Percentiles rank a stretch among this genome's conserved stretches.
phyloP scores from a whole-genome alignment of 2,797 vertebrate genomes.

The Cuniculus paca region DNA sequence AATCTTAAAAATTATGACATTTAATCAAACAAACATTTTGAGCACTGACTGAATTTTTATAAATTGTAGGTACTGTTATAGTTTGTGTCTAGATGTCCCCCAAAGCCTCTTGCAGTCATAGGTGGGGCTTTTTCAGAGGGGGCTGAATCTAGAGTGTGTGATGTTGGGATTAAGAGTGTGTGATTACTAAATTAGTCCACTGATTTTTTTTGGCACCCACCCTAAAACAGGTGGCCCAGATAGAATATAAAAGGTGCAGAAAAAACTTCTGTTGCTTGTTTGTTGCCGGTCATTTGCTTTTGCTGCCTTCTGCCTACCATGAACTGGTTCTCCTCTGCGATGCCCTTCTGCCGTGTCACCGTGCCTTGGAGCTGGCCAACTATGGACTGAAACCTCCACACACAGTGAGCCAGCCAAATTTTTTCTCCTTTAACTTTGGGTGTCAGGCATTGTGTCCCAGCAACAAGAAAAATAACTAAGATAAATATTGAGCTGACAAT shows the following conservation, averaged over 20 bases:
- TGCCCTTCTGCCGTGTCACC: background rate
- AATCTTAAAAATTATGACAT: background rate
- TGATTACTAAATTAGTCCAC: background rate
- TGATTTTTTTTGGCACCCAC: background rate
- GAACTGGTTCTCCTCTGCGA: background rate
- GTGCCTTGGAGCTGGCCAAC: background rate
- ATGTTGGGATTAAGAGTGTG: background rate
- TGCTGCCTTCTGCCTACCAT: background rate
- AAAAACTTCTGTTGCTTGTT: background rate
- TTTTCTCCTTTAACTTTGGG: background rate
- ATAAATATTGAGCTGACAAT: background rate
- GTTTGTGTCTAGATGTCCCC: background rate
- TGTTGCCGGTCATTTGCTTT: background rate
- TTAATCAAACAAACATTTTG: conserved; percentile 34
- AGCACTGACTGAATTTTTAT: conserved; percentile 30
- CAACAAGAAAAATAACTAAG: background rate
- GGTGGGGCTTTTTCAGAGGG: background rate
- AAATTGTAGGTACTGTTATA: background rate
- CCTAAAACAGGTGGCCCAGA: background rate
- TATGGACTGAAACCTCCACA: background rate
- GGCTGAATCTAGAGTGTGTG: background rate
- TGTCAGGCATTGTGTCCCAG: background rate
- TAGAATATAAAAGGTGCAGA: background rate
- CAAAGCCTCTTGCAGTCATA: background rate
- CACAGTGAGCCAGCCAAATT: background rate